Conservation (phyloP, 2,888 invertebrate genomes). For the Dysmachus trigonus region DNA sequence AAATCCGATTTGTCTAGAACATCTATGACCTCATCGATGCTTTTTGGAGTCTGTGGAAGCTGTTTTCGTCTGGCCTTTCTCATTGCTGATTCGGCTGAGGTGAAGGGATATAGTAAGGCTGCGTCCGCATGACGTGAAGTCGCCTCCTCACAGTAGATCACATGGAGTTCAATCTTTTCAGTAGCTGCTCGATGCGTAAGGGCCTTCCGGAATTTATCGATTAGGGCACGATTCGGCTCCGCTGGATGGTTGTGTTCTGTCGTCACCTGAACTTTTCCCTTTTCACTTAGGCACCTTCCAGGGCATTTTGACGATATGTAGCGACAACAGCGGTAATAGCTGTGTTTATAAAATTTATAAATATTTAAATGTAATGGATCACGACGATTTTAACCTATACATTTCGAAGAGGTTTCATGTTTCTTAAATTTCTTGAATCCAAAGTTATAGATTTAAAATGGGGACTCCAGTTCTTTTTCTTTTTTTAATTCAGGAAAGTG, state of each 20-base stretch:
- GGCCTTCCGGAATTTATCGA: constrained; percentile 55
- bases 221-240: constrained; percentile 52
- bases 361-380: background rate
- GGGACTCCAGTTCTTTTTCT: no score
- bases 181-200: constrained; percentile 53
- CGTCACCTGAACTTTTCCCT: constrained; percentile 51
- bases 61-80: constrained; percentile 55
- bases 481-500: no score
- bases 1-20: constrained; percentile 52
- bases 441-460: no score
- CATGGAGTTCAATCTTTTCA: constrained; percentile 53
- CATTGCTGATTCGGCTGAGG: constrained; percentile 55
- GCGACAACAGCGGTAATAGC: constrained; percentile 55
- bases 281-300: constrained; percentile 52
- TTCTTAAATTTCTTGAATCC: no score
- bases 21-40: constrained; percentile 52
- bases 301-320: constrained; percentile 54
- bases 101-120: constrained; percentile 54
- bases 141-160: constrained; percentile 55
- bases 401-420: no score
- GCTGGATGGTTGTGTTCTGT: constrained; percentile 54
- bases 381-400: no score
- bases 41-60: constrained; percentile 52
- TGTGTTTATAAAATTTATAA: constrained; percentile 34
- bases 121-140: constrained; percentile 54